phyloP scores from a whole-genome alignment of 2,113 vertebrate genomes.

The Odobenus rosmarus region DNA sequence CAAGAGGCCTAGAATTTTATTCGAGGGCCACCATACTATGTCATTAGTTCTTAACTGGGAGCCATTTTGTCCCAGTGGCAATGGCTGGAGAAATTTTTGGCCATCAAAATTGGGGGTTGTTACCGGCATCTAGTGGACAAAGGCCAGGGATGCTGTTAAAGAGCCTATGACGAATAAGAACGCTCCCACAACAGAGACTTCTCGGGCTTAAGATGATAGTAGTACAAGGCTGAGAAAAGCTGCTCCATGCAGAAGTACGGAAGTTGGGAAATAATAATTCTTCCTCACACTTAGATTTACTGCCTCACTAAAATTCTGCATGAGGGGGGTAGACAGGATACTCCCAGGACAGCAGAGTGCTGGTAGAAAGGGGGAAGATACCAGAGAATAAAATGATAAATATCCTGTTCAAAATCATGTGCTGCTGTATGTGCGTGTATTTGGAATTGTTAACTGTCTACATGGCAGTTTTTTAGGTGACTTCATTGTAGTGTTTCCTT shows the following conservation, averaged over 20 bases:
- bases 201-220: background rate
- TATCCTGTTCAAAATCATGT: background rate
- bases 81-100: background rate
- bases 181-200: background rate
- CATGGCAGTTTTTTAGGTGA: background rate
- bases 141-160: background rate
- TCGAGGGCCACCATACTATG: background rate
- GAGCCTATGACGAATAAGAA: background rate
- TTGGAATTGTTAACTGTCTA: background rate
- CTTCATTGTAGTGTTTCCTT: background rate
- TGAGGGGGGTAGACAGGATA: background rate
- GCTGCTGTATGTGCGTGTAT: background rate
- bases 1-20: background rate
- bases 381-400: background rate
- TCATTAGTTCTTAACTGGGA: background rate
- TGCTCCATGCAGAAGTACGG: background rate
- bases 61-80: background rate
- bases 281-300: background rate
- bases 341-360: background rate
- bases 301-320: background rate
- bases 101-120: background rate
- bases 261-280: background rate
- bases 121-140: slow-evolving; percentile 48
- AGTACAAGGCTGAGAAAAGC: background rate
- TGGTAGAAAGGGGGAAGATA: background rate